Evolutionary conservation across 2,888 invertebrate species (phyloP), one percentile per base, ranked within the genome.

Genomic region (Pheosia tremula): DNA sequence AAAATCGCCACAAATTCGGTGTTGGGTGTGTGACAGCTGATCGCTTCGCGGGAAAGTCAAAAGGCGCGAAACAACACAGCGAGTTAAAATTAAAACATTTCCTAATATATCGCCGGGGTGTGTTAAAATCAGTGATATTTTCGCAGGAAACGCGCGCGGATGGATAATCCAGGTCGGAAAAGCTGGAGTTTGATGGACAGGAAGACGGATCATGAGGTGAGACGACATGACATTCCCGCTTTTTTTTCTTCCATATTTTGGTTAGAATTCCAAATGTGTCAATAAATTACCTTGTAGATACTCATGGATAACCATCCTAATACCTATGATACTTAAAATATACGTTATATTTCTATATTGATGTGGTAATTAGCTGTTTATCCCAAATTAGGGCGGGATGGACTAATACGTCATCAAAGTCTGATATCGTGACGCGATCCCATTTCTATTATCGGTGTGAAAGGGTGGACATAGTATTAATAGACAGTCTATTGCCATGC

Each of bases 141-240:
- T 78, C 70, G 59, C 84, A 94, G 93, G 83, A 93, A 93, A 81
- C 83, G 83, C 56, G 77, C 85, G 79, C 84, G 86, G 58, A 65
- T 83, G 61, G 91, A 91, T 50, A 85, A 77, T 68, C 75, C 85
- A 0, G 69, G 81, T 3, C 86, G 89, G 5, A 91, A 89, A 79
- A 86, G 91, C 64, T 94, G 94, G 94, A 93, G 92, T 80, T 78
- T 94, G 60, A 91, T 91, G 81, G 93, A 92, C 68, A 81, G 87
- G 56, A 89, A 82, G 69, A 88, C 92, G 0, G 93, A 93, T 79
- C 86, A 88, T 68, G 92, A 92, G 84, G 94, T 93, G 76, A 81
- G 81, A 69, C 66, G 68, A 74, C 64, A 54, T 63, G 60, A 5
- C 0, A 63, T 86, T 88, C 85, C 87, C 90, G 88, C 87, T 85